phyloP scores from a whole-genome alignment of 2,113 vertebrate species.

The Thunnus thynnus region DNA sequence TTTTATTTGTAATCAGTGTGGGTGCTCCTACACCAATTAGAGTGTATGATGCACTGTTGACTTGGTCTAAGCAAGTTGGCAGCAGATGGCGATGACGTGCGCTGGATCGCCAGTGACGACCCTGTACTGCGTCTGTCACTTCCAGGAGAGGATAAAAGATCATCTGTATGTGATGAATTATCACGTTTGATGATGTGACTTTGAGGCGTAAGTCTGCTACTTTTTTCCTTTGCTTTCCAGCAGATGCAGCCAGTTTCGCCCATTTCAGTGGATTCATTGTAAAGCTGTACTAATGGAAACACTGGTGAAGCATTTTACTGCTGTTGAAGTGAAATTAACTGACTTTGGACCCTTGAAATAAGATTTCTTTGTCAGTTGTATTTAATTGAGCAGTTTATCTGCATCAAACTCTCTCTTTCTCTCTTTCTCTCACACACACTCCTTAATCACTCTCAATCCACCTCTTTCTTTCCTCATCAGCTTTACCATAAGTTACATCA shows the following conservation, averaged over 20 bases:
- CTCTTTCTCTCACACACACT: background rate
- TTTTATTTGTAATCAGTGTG: too few relatives aligned
- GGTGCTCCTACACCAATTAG: too few relatives aligned
- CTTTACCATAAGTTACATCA: too few relatives aligned
- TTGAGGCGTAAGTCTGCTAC: background rate
- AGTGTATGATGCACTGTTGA: too few relatives aligned
- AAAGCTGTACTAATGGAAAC: constrained; percentile 12
- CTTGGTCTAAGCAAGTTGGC: too few relatives aligned
- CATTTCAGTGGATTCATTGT: constrained; percentile 14
- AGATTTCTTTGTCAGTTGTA: constrained; percentile 3
- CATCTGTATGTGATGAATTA: too few relatives aligned
- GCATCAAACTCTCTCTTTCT: background rate
- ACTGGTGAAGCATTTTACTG: too few relatives aligned
- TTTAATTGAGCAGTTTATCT: constrained; percentile 29
- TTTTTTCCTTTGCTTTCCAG: background rate
- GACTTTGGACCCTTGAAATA: constrained; percentile 20
- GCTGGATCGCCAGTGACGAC: too few relatives aligned
- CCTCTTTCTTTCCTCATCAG: background rate
- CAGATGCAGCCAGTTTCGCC: background rate
- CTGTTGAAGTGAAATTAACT: constrained; percentile 5
- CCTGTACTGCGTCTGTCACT: too few relatives aligned
- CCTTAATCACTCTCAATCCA: too few relatives aligned
- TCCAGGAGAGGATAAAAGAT: too few relatives aligned
- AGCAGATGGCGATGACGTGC: too few relatives aligned
- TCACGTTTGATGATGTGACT: background rate